A percentile compares a stretch with the other conserved stretches of the same genome.
phyloP scores from a whole-genome alignment of 2,113 vertebrate genomes.

The Salvelinus sp. region DNA sequence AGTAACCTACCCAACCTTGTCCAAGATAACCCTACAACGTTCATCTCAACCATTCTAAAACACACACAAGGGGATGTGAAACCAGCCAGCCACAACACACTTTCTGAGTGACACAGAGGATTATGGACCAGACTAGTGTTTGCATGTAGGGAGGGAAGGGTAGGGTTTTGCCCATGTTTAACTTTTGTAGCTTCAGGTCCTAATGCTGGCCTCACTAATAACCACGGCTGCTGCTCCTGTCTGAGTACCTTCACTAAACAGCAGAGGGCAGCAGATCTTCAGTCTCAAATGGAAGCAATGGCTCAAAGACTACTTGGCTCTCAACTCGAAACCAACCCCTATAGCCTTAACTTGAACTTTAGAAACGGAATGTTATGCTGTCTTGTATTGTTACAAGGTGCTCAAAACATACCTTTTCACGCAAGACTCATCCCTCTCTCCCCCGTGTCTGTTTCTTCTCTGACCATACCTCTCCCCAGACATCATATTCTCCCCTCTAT shows the following conservation, averaged over 20 bases:
- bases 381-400: not conserved
- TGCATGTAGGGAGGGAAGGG: slow-evolving; percentile 13
- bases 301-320: not conserved
- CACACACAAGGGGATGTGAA: slow-evolving; percentile 50
- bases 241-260: slow-evolving; percentile 12
- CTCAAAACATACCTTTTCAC: not conserved
- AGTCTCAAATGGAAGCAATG: not conserved
- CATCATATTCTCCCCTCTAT: not conserved
- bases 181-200: not conserved
- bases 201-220: not conserved
- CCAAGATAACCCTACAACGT: no score
- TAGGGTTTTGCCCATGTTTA: not conserved
- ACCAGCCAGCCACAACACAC: slow-evolving; percentile 2
- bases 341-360: not conserved
- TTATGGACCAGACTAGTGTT: not conserved
- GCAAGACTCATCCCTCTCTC: no score
- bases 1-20: no score
- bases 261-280: slow-evolving; percentile 55
- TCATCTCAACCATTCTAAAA: not conserved
- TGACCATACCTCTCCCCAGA: not conserved
- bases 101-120: slow-evolving; percentile 35
- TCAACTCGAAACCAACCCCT: not conserved
- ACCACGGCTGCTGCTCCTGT: not conserved
- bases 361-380: not conserved
- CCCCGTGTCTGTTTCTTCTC: not conserved